Evolutionary conservation across 2,797 vertebrate genomes (phyloP).

Genomic region (Hypotaenidia okinawae): DNA sequence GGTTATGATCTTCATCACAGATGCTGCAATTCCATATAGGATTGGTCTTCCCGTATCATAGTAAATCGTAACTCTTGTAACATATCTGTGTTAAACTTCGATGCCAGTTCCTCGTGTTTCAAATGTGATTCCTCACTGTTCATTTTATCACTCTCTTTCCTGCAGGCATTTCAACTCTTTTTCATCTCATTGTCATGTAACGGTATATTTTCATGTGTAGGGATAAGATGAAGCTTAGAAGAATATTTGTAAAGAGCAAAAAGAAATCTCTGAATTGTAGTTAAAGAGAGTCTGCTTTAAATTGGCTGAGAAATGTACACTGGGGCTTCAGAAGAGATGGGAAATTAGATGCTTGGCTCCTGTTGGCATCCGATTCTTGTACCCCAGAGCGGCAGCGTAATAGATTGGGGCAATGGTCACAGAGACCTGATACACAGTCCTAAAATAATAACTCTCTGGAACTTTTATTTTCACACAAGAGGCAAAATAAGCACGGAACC

Average conservation of each 20-base stretch:
- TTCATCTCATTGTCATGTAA: neutral
- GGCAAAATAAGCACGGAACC: neutral
- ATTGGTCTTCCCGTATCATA: neutral
- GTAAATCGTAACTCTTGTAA: neutral
- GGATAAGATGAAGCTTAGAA: neutral
- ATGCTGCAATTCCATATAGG: neutral
- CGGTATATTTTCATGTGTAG: neutral
- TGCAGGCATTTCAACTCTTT: neutral
- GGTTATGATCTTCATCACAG: neutral
- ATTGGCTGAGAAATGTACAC: neutral
- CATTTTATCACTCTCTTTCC: neutral
- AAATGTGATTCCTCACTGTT: neutral
- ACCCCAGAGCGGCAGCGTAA: neutral
- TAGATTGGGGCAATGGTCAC: neutral
- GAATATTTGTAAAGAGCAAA: neutral
- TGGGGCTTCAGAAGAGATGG: neutral
- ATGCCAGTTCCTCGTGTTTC: neutral
- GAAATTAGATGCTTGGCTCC: neutral
- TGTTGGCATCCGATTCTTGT: neutral
- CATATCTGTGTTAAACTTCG: neutral
- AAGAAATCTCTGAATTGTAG: neutral
- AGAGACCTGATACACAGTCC: neutral
- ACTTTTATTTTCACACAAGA: neutral
- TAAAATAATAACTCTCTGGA: slow-evolving; percentile 28
- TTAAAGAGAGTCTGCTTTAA: slow-evolving; percentile 18